Base-by-base conservation (phyloP, 2,797 vertebrate species). In the Trachurus trachurus region DNA sequence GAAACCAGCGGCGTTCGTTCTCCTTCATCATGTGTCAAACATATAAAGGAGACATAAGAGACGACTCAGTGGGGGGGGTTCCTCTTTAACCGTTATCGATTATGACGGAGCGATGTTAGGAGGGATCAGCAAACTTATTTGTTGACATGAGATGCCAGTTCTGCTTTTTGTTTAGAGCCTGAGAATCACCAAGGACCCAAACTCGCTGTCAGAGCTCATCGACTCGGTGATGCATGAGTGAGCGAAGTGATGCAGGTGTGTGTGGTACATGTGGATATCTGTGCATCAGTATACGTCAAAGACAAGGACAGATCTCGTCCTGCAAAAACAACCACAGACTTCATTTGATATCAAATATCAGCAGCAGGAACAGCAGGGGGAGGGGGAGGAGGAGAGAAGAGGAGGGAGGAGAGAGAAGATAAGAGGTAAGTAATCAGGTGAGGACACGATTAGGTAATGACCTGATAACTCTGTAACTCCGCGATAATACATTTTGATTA, bases 391-490 rank as follows among this genome's bases (percentile, higher is more conserved):
- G 42, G 16, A 9, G 49, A 44, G 19, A 45, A 54, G 26, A 15
- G 7, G 44, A 47, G 61, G 47, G 75, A 49, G 8, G 17, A 12
- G 19, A 64, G 70, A 40, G 53, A 44, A 37, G 61, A 76, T 56
- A 45, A 53, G 34, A 56, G 26, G 21, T 45, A 71, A 39, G 57
- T 54, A 63, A 76, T 85, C 66, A 78, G 50, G 68, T 69, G 40
- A 59, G 40, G 60, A 59, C 40, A 47, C 11, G 29, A 61, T 85
- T 63, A 73, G 70, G 75, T 74, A 89, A 84, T 71, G 76, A 66
- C 37, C 74, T 71, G 71, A 86, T 77, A 81, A 80, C n/a, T 68
- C 29, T 71, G 40, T 49, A 47, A 78, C 62, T 72, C 78, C 66
- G 57, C 3, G 26, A 74, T 85, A 71, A 79, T 64, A 72, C 42